Evolutionary conservation across 2,888 invertebrate genomes (phyloP).

Genomic region (Phortica okadai): DNA sequence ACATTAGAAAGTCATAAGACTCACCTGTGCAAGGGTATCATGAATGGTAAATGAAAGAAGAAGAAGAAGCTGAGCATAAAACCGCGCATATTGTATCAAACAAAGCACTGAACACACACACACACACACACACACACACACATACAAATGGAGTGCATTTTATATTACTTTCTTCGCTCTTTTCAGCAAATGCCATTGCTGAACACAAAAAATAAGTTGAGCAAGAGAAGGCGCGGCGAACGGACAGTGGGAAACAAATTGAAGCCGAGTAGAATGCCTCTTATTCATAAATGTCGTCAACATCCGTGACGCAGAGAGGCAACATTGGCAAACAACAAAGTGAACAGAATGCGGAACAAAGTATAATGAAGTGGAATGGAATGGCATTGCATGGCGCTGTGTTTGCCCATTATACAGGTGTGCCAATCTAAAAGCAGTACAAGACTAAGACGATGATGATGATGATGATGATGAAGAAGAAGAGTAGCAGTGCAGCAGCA

Average conservation of each 20-base stretch:
- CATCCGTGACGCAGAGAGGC: neutral
- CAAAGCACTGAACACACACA: slow-evolving; percentile 11
- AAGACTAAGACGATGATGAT: slow-evolving; percentile 61
- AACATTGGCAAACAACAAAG: neutral
- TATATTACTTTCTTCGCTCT: slow-evolving; percentile 49
- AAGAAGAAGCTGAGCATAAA: neutral
- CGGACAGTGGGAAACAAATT: slow-evolving; percentile 34
- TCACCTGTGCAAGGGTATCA: neutral
- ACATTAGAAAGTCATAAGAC: neutral
- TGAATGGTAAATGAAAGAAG: neutral
- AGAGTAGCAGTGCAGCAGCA: slow-evolving; percentile 40
- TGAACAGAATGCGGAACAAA: neutral
- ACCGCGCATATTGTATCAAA: neutral
- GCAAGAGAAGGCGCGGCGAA: neutral
- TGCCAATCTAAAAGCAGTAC: slow-evolving; percentile 45
- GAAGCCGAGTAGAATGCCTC: slow-evolving; percentile 53
- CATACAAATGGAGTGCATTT: slow-evolving; percentile 70
- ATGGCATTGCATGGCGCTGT: slow-evolving; percentile 7
- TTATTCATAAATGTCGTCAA: slow-evolving; percentile 36
- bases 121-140: slow-evolving; percentile 52
- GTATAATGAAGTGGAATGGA: neutral
- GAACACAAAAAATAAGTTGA: slow-evolving; percentile 16
- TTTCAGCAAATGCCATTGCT: slow-evolving; percentile 52
- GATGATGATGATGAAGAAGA: slow-evolving; percentile 51
- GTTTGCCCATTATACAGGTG: neutral